phyloP scores from a whole-genome alignment of 1,140 invertebrate species.

The Spodoptera litura region DNA sequence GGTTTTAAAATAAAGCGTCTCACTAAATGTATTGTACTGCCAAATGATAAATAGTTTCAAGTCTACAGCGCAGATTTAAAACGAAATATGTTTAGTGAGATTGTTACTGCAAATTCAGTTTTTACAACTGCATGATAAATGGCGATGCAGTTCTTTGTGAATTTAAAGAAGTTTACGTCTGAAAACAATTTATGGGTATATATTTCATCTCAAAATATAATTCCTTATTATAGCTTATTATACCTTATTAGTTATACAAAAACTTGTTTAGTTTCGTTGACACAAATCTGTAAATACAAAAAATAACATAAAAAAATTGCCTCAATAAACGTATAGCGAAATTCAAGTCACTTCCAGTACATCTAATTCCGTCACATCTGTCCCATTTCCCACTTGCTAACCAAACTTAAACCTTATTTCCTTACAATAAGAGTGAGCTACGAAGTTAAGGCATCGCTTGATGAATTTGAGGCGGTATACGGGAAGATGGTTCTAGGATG shows the following conservation, averaged over 20 bases:
- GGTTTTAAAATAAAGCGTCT: too few relatives aligned
- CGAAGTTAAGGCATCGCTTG: conserved; percentile 8
- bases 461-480: conserved; percentile 14
- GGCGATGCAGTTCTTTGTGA: background rate
- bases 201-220: too few relatives aligned
- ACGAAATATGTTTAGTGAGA: background rate
- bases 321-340: background rate
- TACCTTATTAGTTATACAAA: too few relatives aligned
- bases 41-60: conserved; percentile 5
- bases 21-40: background rate
- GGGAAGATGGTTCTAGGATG: conserved; percentile 2
- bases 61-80: background rate
- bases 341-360: conserved; percentile 9
- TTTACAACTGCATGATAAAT: background rate
- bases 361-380: conserved; percentile 1
- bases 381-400: conserved; percentile 15
- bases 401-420: conserved; percentile 5
- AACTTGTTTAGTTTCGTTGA: too few relatives aligned
- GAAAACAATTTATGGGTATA: too few relatives aligned
- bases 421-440: conserved; percentile 1
- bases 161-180: background rate
- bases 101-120: background rate
- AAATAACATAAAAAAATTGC: too few relatives aligned
- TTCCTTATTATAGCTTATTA: too few relatives aligned
- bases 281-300: too few relatives aligned